phyloP scores from a whole-genome alignment of 2,888 invertebrate genomes.

The Hemicrepidius hirtus region DNA sequence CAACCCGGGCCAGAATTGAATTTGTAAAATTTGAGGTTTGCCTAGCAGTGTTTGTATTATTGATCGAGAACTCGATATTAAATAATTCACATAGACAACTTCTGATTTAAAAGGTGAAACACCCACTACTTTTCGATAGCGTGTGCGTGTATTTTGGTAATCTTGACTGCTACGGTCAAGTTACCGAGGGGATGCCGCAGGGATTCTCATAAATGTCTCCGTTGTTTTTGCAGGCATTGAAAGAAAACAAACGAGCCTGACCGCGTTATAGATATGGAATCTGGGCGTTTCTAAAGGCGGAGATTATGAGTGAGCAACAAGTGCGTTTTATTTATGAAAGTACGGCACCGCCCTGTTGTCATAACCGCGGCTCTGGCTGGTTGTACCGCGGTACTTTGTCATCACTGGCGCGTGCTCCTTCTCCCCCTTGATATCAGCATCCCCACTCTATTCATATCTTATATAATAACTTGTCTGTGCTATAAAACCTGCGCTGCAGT shows the following conservation, averaged over 20 bases:
- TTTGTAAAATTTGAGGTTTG: constrained; percentile 56
- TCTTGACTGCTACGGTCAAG: background rate
- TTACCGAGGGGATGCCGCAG: constrained; percentile 12
- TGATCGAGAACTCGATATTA: constrained; percentile 42
- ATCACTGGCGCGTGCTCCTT: constrained; percentile 70
- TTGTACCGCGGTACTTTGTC: constrained; percentile 72
- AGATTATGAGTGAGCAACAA: constrained; percentile 78
- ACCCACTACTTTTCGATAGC: background rate
- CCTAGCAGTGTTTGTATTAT: constrained; percentile 43
- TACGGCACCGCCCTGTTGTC: constrained; percentile 81
- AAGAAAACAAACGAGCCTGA: constrained; percentile 26
- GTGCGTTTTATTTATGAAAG: constrained; percentile 83
- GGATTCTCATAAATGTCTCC: constrained; percentile 11
- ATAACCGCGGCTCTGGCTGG: constrained; percentile 81
- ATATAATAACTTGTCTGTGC: constrained; percentile 73
- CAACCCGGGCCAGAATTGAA: constrained; percentile 60
- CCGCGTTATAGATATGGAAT: constrained; percentile 69
- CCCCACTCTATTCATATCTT: constrained; percentile 70
- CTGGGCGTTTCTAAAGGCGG: constrained; percentile 74
- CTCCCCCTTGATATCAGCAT: constrained; percentile 60
- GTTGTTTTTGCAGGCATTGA: constrained; percentile 20
- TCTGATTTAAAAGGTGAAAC: constrained; percentile 10
- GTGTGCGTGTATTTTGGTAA: constrained; percentile 7
- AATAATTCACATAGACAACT: constrained; percentile 38
- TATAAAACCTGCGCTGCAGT: constrained; percentile 51